Evolutionary conservation across 1,140 invertebrate genomes (phyloP).

Genomic region (Drosophila kurseongensis): DNA sequence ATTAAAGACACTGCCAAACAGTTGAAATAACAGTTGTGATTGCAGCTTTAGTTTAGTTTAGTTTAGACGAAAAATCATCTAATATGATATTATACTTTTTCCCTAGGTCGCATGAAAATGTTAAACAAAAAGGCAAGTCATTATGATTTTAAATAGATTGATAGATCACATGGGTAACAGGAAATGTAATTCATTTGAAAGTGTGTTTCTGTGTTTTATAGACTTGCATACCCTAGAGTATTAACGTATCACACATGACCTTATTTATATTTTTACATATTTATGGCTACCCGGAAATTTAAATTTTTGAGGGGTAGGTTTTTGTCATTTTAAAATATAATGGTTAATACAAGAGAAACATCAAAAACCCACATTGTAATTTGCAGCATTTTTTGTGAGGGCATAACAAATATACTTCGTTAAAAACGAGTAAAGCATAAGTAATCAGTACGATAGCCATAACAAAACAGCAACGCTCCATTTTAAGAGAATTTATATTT

Average conservation of each 20-base stretch:
- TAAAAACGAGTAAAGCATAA: not conserved
- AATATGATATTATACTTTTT: too few species aligned
- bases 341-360: too few species aligned
- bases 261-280: too few species aligned
- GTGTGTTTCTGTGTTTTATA: not conserved
- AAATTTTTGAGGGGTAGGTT: too few species aligned
- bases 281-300: too few species aligned
- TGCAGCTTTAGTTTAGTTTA: too few species aligned
- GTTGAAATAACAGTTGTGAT: not conserved
- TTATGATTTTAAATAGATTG: not conserved
- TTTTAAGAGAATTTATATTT: not conserved
- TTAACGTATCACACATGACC: too few species aligned
- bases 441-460: not conserved
- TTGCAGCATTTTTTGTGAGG: too few species aligned
- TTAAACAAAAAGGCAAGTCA: not conserved
- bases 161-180: not conserved
- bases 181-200: not conserved
- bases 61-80: too few species aligned
- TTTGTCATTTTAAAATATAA: too few species aligned
- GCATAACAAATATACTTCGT: too few species aligned
- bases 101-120: not conserved
- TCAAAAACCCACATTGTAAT: too few species aligned
- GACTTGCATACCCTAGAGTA: not conserved
- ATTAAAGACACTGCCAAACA: constrained; percentile 20
- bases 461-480: not conserved